A percentile compares a stretch with the other conserved stretches of the same genome.
phyloP scores from a whole-genome alignment of 2,113 vertebrate species.

The Malaclemys terrapin region DNA sequence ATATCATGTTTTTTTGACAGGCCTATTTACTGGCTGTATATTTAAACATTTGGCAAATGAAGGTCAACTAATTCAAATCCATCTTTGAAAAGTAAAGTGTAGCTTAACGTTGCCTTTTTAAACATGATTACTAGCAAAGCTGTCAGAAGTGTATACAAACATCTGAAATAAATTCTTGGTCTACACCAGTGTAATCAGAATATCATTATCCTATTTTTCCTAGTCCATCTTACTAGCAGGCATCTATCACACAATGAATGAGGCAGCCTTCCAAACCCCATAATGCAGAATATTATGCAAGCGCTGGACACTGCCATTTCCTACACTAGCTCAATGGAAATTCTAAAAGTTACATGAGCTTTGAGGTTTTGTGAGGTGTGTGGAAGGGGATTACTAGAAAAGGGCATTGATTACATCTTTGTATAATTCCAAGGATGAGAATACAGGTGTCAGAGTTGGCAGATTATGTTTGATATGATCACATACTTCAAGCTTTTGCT shows the following conservation, averaged over 20 bases:
- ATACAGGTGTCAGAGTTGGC: background rate
- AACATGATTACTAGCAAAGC: background rate
- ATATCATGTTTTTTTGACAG: background rate
- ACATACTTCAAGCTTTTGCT: background rate
- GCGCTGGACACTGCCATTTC: background rate
- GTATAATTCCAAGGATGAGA: background rate
- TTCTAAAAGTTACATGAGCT: background rate
- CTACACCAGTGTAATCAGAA: background rate
- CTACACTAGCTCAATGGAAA: background rate
- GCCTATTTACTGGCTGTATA: background rate
- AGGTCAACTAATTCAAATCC: background rate
- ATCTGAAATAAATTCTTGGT: constrained; percentile 6
- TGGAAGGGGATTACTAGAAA: background rate
- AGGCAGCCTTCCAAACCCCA: background rate
- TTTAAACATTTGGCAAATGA: background rate
- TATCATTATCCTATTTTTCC: background rate
- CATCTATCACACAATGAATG: background rate
- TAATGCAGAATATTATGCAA: background rate
- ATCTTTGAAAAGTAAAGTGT: background rate
- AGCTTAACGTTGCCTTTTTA: background rate
- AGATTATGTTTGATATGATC: background rate
- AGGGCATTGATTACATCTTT: background rate
- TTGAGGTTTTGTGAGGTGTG: background rate
- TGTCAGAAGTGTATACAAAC: background rate
- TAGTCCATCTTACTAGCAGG: background rate